Base-by-base conservation (phyloP, 2,888 invertebrate species). In the Crematogaster levior region DNA sequence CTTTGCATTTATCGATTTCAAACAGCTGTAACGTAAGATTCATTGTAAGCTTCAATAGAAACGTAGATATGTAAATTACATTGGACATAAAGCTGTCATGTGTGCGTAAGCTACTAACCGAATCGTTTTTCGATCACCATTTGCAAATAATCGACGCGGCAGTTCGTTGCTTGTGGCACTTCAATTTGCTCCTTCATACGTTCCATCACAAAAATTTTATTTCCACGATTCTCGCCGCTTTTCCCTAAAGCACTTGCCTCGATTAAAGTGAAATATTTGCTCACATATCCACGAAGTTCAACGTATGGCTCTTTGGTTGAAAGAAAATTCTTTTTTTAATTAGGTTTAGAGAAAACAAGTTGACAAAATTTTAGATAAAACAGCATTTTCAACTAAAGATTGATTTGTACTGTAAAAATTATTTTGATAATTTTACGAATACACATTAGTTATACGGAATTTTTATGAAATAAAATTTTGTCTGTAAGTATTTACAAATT, bases 61-160 rank as follows among this genome's bases (percentile, higher is more conserved):
- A 73, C 18, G 6, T 12, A n/a, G 24, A 63, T 75, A 51, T 51
- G 48, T 75, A 63, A 63, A 63, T 75, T 51, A 27, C 2, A 37
- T 75, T 63, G 12, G 24, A 15, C 24, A 3, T 21, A 34, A 74
- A 40, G 51, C 5, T 21, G 37, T n/a, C 18, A 53, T 37, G 51
- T n/a, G 63, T n/a, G 12, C 48, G 10, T 37, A 40, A 53, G 58
- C 43, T 12, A 53, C 10, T 65, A 53, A 51, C 21, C 37, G 15
- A 65, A 75, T 75, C 40, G 27, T 65, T 75, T 75, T 65, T 12
- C 65, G 75, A 75, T 75, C 40, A 51, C 30, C 15, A 75, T 65
- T 65, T 48, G 63, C 34, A 53, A 65, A 75, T 53, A n/a, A 65
- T 53, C 24, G 27, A 27, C 6, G 24, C 34, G 27, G 27, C 24